Evolutionary conservation across 2,888 invertebrate genomes (phyloP), one percentile per base, ranked within the genome.

Genomic region (Meliscaeva auricollis): DNA sequence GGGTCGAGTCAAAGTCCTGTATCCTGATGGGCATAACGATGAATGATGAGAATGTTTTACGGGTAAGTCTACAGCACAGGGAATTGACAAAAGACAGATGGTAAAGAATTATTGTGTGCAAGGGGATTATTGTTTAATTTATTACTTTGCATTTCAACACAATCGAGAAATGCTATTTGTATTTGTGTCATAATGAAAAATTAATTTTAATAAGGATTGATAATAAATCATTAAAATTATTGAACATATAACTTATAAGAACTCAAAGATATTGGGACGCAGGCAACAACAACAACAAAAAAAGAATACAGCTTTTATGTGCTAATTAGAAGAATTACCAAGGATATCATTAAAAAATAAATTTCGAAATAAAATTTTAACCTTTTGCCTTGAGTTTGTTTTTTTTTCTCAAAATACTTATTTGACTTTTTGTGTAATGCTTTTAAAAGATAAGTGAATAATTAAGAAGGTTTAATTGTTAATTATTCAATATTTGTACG

Each of bases 1-100:
- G 41, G 30, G 5, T 17, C 32, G 3, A 58, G 35, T 58, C 35
- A 20, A 38, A 50, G 46, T 35, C 6, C 44, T 17, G 22, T 41
- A 26, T 22, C 5, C 35, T 20, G 17, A 38, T 20, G 58, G 32
- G 26, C 41, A 72, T 68, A 64, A 69, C 68, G 68, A 77, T 73
- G 56, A 76, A 41, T 68, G 73, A 78, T 73, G 78, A 22, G 46
- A 70, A 58, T 69, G 26, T 48, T 62, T 78, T 41, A 77, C 50
- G 68, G 69, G 46, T 66, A 56, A 56, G 35, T 26, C n/a, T 30
- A 13, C 54, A 69, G 38, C 41, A 32, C 41, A 62, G 50, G 48
- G 70, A 75, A 79, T 84, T 75, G 75, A 70, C 62, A 66, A 38
- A 74, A 64, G 79, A 75, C 80, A 84, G 84, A 84, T 84, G 84